A percentile compares a stretch with the other conserved stretches of the same genome.
These are phyloP conservation scores for Platyscapa corneri DNA, from an alignment of 1,140 invertebrate species.

Conservation along the genomic window DNA sequence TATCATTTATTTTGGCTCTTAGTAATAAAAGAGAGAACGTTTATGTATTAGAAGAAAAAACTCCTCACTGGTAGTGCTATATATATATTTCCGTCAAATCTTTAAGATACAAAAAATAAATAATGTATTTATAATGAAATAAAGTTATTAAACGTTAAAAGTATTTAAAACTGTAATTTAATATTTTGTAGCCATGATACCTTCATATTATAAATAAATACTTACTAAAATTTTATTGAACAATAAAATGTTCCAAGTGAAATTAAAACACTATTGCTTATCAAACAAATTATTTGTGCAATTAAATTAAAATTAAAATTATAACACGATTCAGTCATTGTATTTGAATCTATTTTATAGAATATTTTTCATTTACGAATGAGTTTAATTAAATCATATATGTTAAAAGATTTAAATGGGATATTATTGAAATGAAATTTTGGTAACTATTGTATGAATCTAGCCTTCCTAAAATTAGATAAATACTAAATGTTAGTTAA, in stretches of 20 bases:
- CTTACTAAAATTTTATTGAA: not conserved
- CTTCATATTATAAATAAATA: not conserved
- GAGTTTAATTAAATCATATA: not conserved
- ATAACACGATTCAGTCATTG: too few species aligned
- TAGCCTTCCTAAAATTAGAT: not conserved
- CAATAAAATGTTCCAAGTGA: not conserved
- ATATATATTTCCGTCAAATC: too few species aligned
- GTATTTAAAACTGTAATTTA: not conserved
- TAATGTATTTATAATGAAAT: not conserved
- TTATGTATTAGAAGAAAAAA: too few species aligned
- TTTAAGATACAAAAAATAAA: too few species aligned
- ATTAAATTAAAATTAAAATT: too few species aligned
- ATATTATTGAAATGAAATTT: too few species aligned
- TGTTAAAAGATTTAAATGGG: not conserved
- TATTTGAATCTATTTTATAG: too few species aligned
- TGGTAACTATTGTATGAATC: not conserved
- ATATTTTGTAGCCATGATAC: not conserved
- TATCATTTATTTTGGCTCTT: too few species aligned
- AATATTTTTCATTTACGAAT: not conserved
- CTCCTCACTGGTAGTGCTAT: too few species aligned
- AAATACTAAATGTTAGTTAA: not conserved
- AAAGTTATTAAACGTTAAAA: not conserved
- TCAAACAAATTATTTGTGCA: too few species aligned
- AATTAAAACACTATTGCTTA: not conserved
- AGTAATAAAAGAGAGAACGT: too few species aligned